Percentiles rank a stretch among this genome's conserved stretches.
Evolutionary conservation across 2,113 vertebrate species (phyloP).

Genomic region (Sinocyclocheilus grahami): DNA sequence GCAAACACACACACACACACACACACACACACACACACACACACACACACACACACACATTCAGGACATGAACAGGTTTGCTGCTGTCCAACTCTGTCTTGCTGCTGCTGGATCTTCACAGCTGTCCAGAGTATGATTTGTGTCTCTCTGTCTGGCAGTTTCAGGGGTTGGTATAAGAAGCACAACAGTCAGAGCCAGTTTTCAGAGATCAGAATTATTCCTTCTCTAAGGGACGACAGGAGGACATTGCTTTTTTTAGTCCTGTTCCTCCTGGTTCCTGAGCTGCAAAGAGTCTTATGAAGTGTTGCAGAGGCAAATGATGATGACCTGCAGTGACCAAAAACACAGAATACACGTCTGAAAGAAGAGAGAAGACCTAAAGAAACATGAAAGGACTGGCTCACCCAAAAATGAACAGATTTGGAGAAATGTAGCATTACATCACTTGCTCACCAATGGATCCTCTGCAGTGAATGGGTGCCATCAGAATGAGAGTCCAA

Average conservation of each 20-base stretch:
- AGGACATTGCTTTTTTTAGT: neutral
- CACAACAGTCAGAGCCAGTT: neutral
- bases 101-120: neutral
- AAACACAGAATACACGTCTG: too few species aligned
- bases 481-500: too few species aligned
- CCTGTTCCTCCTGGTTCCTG: neutral
- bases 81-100: neutral
- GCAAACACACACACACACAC: neutral
- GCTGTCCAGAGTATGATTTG: slow-evolving; percentile 1
- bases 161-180: neutral
- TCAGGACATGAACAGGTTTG: neutral
- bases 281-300: neutral
- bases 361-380: too few species aligned
- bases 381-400: too few species aligned
- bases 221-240: neutral
- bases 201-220: neutral
- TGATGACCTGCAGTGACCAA: too few species aligned
- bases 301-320: too few species aligned
- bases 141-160: slow-evolving; percentile 5
- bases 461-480: too few species aligned
- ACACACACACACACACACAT: neutral
- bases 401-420: too few species aligned
- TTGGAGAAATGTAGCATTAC: too few species aligned
- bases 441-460: too few species aligned
- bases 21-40: neutral